Evolutionary conservation across 2,113 vertebrate species (phyloP).

Genomic region (Osmerus mordax): DNA sequence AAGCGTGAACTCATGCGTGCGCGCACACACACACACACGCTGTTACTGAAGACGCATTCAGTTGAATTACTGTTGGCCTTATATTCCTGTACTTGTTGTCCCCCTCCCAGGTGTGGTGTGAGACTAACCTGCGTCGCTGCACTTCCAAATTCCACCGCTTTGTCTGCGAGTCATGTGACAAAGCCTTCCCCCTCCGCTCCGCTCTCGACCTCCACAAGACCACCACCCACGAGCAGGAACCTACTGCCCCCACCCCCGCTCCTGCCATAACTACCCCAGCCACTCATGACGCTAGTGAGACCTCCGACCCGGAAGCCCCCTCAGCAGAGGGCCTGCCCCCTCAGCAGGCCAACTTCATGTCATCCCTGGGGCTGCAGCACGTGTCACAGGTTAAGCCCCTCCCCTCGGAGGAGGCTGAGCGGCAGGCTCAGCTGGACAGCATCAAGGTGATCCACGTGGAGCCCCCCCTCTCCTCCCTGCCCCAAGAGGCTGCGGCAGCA

Average conservation of each 20-base stretch:
- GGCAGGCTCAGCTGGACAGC: conserved; percentile 76
- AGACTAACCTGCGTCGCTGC: conserved; percentile 91
- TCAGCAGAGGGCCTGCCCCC: conserved; percentile 37
- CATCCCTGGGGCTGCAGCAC: conserved; percentile 83
- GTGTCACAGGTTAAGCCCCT: conserved; percentile 75
- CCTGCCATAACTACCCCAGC: neutral
- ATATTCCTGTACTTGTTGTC: neutral
- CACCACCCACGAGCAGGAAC: conserved; percentile 64
- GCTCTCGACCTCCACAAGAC: conserved; percentile 84
- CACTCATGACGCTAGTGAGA: neutral
- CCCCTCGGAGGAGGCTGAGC: conserved; percentile 74
- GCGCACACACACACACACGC: neutral
- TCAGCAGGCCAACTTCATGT: conserved; percentile 80
- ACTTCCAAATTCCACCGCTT: conserved; percentile 92
- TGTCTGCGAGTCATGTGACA: conserved; percentile 89
- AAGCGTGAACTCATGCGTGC: too few species aligned
- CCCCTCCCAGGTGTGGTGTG: conserved; percentile 89
- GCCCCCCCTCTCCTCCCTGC: conserved; percentile 82
- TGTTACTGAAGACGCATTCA: neutral
- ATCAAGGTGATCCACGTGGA: conserved; percentile 85
- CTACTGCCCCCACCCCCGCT: neutral
- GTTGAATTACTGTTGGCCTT: neutral
- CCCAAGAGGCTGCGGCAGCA: conserved; percentile 78
- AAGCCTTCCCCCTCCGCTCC: conserved; percentile 88
- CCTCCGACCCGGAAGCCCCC: conserved; percentile 40